Conservation (phyloP, 2,113 vertebrate species). For the Boleophthalmus pectinirostris region DNA sequence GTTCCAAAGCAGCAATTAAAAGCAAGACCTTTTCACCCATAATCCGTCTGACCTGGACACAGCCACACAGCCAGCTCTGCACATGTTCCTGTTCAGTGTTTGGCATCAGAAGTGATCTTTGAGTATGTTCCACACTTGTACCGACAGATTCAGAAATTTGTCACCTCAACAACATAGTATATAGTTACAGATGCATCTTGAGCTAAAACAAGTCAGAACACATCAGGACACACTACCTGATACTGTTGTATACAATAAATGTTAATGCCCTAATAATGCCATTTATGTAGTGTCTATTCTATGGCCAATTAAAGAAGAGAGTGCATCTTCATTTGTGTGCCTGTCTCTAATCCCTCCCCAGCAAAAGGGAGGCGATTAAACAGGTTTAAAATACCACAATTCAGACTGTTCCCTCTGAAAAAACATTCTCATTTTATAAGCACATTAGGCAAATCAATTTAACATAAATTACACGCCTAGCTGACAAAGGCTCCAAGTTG, state of each 20-base stretch:
- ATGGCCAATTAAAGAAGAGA: constrained; percentile 69
- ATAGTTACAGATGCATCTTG: constrained; percentile 4
- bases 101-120: neutral
- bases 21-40: constrained; percentile 80
- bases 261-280: constrained; percentile 66
- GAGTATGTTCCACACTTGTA: constrained; percentile 2
- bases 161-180: neutral
- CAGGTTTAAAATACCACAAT: constrained; percentile 82
- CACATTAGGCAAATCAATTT: constrained; percentile 85
- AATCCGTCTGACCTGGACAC: constrained; percentile 75
- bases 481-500: constrained; percentile 75
- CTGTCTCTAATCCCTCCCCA: constrained; percentile 73
- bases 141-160: constrained; percentile 7
- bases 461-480: constrained; percentile 83
- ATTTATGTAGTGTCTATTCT: constrained; percentile 57
- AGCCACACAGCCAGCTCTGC: constrained; percentile 73
- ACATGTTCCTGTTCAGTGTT: constrained; percentile 69
- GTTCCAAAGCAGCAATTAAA: constrained; percentile 80
- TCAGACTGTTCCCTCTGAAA: constrained; percentile 67
- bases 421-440: constrained; percentile 78
- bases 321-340: constrained; percentile 71
- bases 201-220: constrained; percentile 19
- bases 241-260: constrained; percentile 59
- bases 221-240: constrained; percentile 12
- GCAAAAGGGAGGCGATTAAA: constrained; percentile 77